Conservation (phyloP, 2,797 vertebrate genomes). For the Rousettus madagascariensis region DNA sequence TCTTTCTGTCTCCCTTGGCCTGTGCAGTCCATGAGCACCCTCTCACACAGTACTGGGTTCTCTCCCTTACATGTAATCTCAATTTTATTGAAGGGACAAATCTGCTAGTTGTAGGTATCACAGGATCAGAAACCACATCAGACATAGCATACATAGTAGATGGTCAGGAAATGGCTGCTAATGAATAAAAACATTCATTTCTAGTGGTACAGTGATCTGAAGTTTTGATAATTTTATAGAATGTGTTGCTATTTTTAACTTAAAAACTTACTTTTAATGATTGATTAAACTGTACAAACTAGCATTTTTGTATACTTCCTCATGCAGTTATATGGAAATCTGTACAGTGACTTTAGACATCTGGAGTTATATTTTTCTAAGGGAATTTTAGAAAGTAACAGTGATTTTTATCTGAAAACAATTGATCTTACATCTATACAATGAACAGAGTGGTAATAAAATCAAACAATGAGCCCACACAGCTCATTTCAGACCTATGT, state of each 20-base stretch:
- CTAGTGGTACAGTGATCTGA: neutral
- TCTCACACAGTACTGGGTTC: neutral
- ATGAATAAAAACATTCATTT: neutral
- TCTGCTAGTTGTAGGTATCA: neutral
- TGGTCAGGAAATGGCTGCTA: neutral
- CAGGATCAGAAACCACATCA: neutral
- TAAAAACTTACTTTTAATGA: constrained; percentile 15
- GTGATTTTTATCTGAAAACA: neutral
- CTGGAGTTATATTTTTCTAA: neutral
- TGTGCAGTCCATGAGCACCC: rapidly evolving
- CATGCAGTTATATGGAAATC: neutral
- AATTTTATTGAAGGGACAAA: neutral
- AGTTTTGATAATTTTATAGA: constrained; percentile 1
- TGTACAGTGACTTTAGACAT: neutral
- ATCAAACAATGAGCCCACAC: neutral
- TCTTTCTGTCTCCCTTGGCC: neutral
- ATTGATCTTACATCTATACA: neutral
- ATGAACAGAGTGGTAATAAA: neutral
- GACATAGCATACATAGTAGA: neutral
- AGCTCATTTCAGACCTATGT: neutral
- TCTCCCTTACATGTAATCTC: neutral
- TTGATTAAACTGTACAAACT: neutral
- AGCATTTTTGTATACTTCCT: neutral
- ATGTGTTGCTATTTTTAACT: neutral
- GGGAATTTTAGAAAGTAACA: neutral